Percentiles rank a stretch among this genome's conserved stretches.
Conservation (phyloP, 1,140 invertebrate species). For the Magallana angulata region DNA sequence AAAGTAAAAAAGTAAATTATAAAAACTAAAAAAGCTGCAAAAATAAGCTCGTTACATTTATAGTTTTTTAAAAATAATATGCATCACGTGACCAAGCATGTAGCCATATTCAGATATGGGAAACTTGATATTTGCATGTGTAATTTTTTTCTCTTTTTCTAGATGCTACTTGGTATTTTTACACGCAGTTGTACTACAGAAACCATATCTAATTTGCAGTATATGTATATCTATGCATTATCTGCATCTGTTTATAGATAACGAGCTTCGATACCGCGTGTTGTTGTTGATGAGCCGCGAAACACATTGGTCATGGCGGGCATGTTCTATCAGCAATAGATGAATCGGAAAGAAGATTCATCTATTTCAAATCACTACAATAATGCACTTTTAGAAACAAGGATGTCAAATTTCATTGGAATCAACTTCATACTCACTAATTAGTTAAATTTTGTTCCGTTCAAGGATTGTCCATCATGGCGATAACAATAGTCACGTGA, state of each 20-base stretch:
- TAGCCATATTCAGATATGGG: constrained; percentile 15
- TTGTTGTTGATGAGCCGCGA: constrained; percentile 22
- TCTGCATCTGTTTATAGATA: not conserved
- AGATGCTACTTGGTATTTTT: not conserved
- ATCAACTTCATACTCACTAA: constrained; percentile 6
- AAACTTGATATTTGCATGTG: not conserved
- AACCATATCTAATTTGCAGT: not conserved
- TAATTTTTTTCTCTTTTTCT: no score
- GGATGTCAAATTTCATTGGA: no score
- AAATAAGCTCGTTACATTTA: no score
- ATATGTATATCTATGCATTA: no score
- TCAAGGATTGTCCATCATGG: constrained; percentile 67
- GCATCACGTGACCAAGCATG: not conserved
- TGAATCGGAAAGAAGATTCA: no score
- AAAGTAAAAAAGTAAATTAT: no score
- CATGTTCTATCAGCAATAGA: not conserved
- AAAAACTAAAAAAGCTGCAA: no score
- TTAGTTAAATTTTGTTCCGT: not conserved
- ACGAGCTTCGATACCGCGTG: constrained; percentile 1
- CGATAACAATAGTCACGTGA: constrained; percentile 76
- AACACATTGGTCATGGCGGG: constrained; percentile 1
- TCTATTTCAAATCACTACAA: no score
- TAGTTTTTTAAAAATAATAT: not conserved
- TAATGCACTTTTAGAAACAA: no score
- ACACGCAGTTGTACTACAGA: not conserved